These are phyloP conservation scores for Serranus cabrilla DNA, from an alignment of 2,797 vertebrate genomes.

Conservation along the genomic window DNA sequence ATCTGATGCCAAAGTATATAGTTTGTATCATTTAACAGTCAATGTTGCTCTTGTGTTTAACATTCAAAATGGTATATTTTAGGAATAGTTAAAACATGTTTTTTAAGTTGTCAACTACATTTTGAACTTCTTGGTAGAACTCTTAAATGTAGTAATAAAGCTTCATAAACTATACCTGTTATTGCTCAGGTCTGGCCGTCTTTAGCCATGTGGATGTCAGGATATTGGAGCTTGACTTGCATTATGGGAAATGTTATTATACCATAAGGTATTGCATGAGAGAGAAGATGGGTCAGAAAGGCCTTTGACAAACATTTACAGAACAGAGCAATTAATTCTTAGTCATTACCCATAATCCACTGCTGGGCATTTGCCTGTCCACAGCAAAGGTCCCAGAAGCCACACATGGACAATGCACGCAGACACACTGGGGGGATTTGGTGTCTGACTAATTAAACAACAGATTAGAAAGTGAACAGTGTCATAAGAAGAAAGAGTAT, in stretches of 20 bases:
- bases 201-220: neutral
- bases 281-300: neutral
- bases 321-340: slow-evolving; percentile 37
- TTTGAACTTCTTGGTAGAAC: neutral
- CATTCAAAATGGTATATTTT: neutral
- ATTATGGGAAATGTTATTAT: neutral
- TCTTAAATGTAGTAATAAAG: neutral
- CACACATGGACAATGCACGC: slow-evolving; percentile 32
- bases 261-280: slow-evolving; percentile 1
- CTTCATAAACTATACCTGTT: neutral
- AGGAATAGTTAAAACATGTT: neutral
- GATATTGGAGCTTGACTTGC: slow-evolving; percentile 15
- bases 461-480: slow-evolving; percentile 47
- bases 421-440: slow-evolving; percentile 25
- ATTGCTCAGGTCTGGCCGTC: neutral
- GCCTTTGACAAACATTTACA: slow-evolving; percentile 38
- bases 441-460: slow-evolving; percentile 40
- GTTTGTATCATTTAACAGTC: no score
- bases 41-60: neutral
- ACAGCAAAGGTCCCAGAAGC: slow-evolving; percentile 27
- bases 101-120: neutral
- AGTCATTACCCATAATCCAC: slow-evolving; percentile 35
- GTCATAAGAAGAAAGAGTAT: slow-evolving; percentile 21
- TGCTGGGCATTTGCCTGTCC: neutral
- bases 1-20: neutral